Evolutionary conservation across 1,140 invertebrate genomes (phyloP), one percentile per base, ranked within the genome.

Genomic region (Eufriesea mexicana): DNA sequence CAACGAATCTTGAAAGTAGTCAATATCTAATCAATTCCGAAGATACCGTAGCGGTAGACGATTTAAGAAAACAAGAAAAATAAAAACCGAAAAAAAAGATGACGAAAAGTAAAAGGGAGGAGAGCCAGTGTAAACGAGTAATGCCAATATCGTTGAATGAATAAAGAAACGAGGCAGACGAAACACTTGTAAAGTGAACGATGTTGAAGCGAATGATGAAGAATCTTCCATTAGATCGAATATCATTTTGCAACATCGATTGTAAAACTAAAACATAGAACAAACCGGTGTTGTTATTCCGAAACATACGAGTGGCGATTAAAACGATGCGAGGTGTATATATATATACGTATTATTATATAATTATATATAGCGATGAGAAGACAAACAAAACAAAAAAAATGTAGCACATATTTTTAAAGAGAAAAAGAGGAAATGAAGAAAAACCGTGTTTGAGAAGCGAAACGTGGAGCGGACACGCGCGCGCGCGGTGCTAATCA

Each of bases 1-100:
- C 90, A 91, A 91, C 90, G 90, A 91, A 91, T 91, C 86, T 90
- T 91, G 90, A 91, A 91, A 91, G 90, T 91, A 91, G 90, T 91
- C 89, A 90, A 90, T 91, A 90, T 86, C 80, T 88, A 88, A 90
- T 88, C 87, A 87, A 90, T 88, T 89, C 75, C 74, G 72, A 84
- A 83, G 61, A 89, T 89, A 89, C 73, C 79, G 79, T 85, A 85
- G 84, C 66, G 79, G 66, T 85, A 83, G 73, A 74, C 62, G 62
- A 80, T 80, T 84, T 84, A 80, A 80, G 49, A 51, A 16, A 51
- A 61, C 18, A 25, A 73, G 23, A 75, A 49, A 76, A 35, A 35
- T 35, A 35, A 79, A 12, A 49, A 47, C 25, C 9, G 0, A 20
- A 45, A 47, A n/a, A 25, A 67, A 55, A 67, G 47, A 45, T 42